Base-by-base conservation (phyloP, 2,888 invertebrate species). In the Salpingus planirostris region DNA sequence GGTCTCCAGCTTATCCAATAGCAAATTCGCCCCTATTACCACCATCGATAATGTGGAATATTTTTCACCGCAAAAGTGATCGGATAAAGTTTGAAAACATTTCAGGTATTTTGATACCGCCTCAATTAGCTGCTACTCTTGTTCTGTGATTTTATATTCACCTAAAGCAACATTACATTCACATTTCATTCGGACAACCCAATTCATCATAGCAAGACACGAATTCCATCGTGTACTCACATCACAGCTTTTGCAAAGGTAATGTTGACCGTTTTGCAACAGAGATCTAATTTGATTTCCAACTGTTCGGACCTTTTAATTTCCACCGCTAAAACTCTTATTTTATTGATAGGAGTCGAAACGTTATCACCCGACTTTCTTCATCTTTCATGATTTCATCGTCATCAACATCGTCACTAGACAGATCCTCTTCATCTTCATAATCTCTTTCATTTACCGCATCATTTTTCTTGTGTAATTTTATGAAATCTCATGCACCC, bases 1-100 rank as follows among this genome's bases (percentile, higher is more conserved):
- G 11, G 21, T 14, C 15, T 33, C 33, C 5, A 33, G 18, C 13
- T 33, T 33, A 22, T 33, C 31, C 10, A 31, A 13, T 3, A 29
- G 21, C 29, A 29, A 15, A 13, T 29, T 29, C 8, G 21, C 21
- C 6, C 13, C 31, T 22, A 30, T 24, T n/a, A 30, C 24, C 11
- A 43, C 43, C 38, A 39, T 40, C 11, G 41, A 31, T 22, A 43
- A 15, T 24, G 43, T 44, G 27, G 27, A 29, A 33, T 44, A 44
- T 24, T 13, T 21, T 29, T 45, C 43, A 15, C 43, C 41, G 26
- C 39, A 35, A 31, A 45, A 31, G 22, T 27, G 30, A 24, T 14
- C 36, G 21, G 36, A 38, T 31, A 40, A 15, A 13, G 36, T 42
- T 24, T 40, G 31, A 26, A 43, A 44, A 36, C 31, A 27, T 7